A percentile compares a stretch with the other conserved stretches of the same genome.
Conservation (phyloP, 2,797 vertebrate species). For the Spinus pinus region DNA sequence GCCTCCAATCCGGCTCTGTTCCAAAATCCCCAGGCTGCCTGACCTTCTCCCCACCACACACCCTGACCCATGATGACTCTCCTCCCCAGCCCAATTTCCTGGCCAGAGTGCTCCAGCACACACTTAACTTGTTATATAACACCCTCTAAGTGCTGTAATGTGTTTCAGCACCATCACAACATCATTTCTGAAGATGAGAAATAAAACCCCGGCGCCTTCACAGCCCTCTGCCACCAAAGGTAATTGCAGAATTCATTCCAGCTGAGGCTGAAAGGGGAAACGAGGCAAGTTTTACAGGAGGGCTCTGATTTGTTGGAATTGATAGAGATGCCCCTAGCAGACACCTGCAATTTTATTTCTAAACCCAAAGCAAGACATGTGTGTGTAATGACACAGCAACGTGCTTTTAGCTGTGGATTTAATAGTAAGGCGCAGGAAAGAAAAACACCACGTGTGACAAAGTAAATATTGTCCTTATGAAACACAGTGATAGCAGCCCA, state of each 20-base stretch:
- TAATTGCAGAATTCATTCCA: neutral
- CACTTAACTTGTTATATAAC: slow-evolving; percentile 15
- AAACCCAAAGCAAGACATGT: neutral
- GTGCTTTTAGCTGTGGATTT: neutral
- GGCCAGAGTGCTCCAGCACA: neutral
- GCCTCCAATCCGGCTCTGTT: neutral
- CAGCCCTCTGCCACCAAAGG: neutral
- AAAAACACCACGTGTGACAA: neutral
- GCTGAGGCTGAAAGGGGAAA: neutral
- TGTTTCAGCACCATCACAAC: neutral
- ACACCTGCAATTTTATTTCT: neutral
- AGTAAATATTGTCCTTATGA: neutral
- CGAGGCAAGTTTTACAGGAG: neutral
- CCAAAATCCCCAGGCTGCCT: neutral
- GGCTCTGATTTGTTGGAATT: neutral
- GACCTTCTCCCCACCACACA: neutral
- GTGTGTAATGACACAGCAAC: neutral
- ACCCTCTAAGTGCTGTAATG: neutral
- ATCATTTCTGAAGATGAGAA: neutral
- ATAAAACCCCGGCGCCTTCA: neutral
- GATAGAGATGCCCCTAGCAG: neutral
- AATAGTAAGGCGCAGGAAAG: neutral
- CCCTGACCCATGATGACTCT: neutral
- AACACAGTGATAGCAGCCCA: neutral
- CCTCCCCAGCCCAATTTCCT: neutral